A percentile compares a stretch with the other conserved stretches of the same genome.
Conservation (phyloP, 2,888 invertebrate species). For the Hermaeophaga mercurialis region DNA sequence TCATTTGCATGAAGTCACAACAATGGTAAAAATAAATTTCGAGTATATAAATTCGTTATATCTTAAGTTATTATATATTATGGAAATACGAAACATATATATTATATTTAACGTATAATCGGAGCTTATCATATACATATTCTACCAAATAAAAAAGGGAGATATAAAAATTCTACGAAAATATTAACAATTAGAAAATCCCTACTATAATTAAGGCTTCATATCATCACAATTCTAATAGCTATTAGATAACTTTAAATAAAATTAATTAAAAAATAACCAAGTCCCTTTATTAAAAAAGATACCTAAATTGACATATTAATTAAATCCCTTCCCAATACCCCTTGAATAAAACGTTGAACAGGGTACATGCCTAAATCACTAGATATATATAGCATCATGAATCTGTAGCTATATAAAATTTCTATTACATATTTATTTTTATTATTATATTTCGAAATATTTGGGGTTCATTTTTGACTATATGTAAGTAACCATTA, state of each 20-base stretch:
- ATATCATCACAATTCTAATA: constrained; percentile 31
- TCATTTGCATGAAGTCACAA: constrained; percentile 8
- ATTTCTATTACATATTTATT: too few species aligned
- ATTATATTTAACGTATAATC: too few species aligned
- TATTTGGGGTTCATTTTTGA: too few species aligned
- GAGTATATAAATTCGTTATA: constrained; percentile 10
- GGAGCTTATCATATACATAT: constrained; percentile 9
- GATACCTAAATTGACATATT: too few species aligned
- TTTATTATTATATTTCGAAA: too few species aligned
- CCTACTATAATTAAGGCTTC: constrained; percentile 32
- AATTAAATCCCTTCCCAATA: too few species aligned
- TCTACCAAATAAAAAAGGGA: constrained; percentile 22
- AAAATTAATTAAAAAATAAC: background rate
- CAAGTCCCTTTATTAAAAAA: too few species aligned
- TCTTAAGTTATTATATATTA: background rate
- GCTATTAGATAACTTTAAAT: constrained; percentile 1
- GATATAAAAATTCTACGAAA: constrained; percentile 36
- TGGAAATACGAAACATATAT: background rate
- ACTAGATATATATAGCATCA: too few species aligned
- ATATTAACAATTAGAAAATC: constrained; percentile 26
- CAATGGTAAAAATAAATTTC: constrained; percentile 14
- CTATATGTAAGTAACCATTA: too few species aligned
- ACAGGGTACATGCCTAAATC: too few species aligned
- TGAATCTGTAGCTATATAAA: too few species aligned
- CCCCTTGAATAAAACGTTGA: too few species aligned